Percentiles rank a stretch among this genome's conserved stretches.
Evolutionary conservation across 2,888 invertebrate genomes (phyloP).

Genomic region (Sinohyriopsis cumingii): DNA sequence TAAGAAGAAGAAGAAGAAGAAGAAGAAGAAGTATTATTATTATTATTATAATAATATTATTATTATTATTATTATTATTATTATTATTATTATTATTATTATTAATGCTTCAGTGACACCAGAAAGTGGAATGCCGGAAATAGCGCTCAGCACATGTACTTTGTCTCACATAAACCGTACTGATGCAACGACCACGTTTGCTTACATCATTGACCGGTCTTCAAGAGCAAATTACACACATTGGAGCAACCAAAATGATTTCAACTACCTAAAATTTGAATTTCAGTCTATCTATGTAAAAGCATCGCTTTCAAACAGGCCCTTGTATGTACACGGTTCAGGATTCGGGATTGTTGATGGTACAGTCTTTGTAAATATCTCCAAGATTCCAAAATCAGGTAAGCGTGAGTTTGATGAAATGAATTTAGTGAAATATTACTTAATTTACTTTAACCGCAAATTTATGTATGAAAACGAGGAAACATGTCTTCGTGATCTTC

Average conservation of each 20-base stretch:
- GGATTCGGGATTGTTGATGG: conserved; percentile 4
- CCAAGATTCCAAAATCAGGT: conserved; percentile 4
- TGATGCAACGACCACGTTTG: conserved; percentile 10
- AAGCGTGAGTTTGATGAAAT: neutral
- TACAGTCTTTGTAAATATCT: neutral
- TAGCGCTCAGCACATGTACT: conserved; percentile 7
- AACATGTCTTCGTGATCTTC: too few relatives aligned
- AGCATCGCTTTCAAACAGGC: neutral
- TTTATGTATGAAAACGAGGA: too few relatives aligned
- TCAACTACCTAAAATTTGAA: conserved; percentile 10
- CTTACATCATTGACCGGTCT: conserved; percentile 8
- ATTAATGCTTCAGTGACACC: too few relatives aligned
- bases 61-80: too few relatives aligned
- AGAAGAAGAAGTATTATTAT: too few relatives aligned
- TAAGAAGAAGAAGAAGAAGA: too few relatives aligned
- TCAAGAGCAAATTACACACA: neutral
- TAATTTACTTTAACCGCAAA: neutral
- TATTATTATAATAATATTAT: too few relatives aligned
- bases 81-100: too few relatives aligned
- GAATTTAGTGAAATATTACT: neutral
- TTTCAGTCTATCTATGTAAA: conserved; percentile 3
- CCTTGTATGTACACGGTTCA: conserved; percentile 10
- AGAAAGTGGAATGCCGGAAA: too few relatives aligned
- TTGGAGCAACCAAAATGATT: conserved; percentile 5
- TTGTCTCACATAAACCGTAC: conserved; percentile 8